Conservation (phyloP, 2,888 invertebrate species). For the Watsonalla cultraria region DNA sequence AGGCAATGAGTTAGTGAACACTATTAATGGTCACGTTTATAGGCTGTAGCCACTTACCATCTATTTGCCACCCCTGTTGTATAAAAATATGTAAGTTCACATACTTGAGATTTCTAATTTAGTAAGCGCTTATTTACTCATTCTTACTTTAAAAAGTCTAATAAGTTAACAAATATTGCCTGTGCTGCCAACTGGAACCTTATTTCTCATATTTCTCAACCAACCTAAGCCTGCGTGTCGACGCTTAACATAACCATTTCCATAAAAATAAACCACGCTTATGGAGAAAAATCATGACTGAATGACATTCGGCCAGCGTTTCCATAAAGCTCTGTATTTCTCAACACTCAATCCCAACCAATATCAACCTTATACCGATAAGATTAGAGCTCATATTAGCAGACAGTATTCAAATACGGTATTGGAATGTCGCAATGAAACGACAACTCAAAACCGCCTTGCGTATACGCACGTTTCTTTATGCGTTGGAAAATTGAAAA, state of each 20-base stretch:
- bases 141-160: no score
- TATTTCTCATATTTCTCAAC: neutral
- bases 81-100: no score
- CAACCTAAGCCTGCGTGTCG: neutral
- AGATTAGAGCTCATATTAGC: neutral
- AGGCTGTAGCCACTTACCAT: no score
- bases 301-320: neutral
- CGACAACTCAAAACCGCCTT: slow-evolving; percentile 25
- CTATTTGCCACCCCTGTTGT: no score
- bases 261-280: neutral
- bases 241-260: neutral
- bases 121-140: no score
- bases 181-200: neutral
- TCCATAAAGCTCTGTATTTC: neutral
- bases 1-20: no score
- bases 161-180: no score
- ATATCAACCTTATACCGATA: neutral
- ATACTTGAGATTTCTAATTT: no score
- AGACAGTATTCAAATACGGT: neutral
- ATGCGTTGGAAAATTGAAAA: neutral
- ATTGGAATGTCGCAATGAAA: slow-evolving; percentile 16
- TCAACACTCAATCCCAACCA: neutral
- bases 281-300: neutral
- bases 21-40: no score
- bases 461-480: slow-evolving; percentile 22